Conservation (phyloP, 23 tunicate species). For the Pegea sp. region DNA sequence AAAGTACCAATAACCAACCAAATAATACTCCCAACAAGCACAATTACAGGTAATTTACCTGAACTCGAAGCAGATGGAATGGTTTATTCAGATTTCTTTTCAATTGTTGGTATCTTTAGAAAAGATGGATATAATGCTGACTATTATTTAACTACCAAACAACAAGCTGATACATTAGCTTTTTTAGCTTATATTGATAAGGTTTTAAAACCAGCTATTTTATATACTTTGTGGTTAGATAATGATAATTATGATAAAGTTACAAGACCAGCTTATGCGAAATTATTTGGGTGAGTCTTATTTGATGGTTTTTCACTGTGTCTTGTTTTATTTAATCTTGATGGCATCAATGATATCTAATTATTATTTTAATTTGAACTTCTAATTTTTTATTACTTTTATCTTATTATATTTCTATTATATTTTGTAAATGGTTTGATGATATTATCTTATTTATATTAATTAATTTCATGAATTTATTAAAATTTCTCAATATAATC, state of each 20-base stretch:
- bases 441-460: too few species aligned
- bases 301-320: neutral
- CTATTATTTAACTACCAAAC: conserved; percentile 8
- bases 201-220: conserved; percentile 48
- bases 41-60: conserved; percentile 52
- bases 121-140: conserved; percentile 75
- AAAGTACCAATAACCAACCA: conserved; percentile 16
- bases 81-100: conserved; percentile 23
- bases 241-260: conserved; percentile 42
- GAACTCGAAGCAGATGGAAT: conserved; percentile 40
- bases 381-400: too few species aligned
- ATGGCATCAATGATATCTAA: too few species aligned
- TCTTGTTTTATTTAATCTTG: too few species aligned
- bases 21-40: conserved; percentile 10
- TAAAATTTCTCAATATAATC: too few species aligned
- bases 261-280: conserved; percentile 48
- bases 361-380: too few species aligned
- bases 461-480: too few species aligned
- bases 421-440: too few species aligned
- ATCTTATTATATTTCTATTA: too few species aligned
- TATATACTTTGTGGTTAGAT: conserved; percentile 47
- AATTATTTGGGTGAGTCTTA: conserved; percentile 36
- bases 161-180: conserved; percentile 77
- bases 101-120: conserved; percentile 33
- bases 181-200: conserved; percentile 39